Base-by-base conservation (phyloP, 1,140 invertebrate genomes). In the Agrilus planipennis region DNA sequence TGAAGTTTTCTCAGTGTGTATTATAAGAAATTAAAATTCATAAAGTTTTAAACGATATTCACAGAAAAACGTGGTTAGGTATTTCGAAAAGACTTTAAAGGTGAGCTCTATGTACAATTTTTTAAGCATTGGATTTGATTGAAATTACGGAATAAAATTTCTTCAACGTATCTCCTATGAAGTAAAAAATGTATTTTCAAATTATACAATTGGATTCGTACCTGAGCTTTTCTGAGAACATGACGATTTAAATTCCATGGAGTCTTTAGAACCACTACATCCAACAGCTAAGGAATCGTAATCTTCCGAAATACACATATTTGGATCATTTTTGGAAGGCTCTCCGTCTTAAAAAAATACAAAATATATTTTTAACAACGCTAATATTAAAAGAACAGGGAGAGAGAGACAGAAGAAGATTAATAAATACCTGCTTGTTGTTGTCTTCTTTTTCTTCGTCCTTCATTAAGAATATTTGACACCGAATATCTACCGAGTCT, bases 241-340 rank as follows among this genome's bases (percentile, higher is more conserved):
- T 29, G 72, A 65, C 12, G 75, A 76, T 46, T 74, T 72, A 54
- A 83, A 76, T 54, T 82, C 77, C 64, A 84, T 74, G 14, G 71
- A 71, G 52, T 83, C 78, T 46, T 74, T 70, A 4, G 61, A 48
- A 17, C 47, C 45, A 4, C 69, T 73, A 52, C 80, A 83, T 4
- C 79, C 79, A 14, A 83, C 68, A 36, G 70, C 70, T 6, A 78
- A 65, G 34, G 72, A 71, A 44, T 76, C 72, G 48, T 75, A 72
- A 18, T 65, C 62, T 0, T 64, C 10, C 16, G 32, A 32, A 34
- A 23, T 22, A 25, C 7, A 11, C 10, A 23, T 41, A 1, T 30
- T n/a, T 16, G 12, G 12, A 18, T 31, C 3, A n/a, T 25, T 25
- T 25, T 25, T 25, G 22, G 22, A 25, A 25, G 5, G 5, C n/a